Conservation (phyloP, 2,113 vertebrate species). For the Agapornis roseicollis region DNA sequence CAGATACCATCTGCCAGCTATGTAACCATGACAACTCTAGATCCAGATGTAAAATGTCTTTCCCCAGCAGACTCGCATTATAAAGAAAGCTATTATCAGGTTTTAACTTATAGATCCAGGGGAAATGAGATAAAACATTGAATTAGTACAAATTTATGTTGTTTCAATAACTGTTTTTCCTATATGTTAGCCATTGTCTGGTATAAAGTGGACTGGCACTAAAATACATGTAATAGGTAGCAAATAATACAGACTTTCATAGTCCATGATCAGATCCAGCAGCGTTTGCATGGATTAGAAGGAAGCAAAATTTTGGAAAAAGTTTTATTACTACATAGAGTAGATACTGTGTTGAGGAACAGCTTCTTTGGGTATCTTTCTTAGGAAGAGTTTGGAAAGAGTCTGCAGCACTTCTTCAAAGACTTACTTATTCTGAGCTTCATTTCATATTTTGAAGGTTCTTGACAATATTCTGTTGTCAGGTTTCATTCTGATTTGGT, state of each 20-base stretch:
- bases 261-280: not conserved
- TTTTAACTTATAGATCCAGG: not conserved
- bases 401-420: not conserved
- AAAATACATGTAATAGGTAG: not conserved
- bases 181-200: not conserved
- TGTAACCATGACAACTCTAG: not conserved
- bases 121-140: not conserved
- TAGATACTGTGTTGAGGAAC: not conserved
- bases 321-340: not conserved
- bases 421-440: not conserved
- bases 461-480: not conserved
- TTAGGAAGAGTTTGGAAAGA: not conserved
- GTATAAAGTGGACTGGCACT: not conserved
- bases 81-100: not conserved
- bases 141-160: not conserved
- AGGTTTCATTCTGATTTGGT: not conserved
- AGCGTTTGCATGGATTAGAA: not conserved
- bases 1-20: not conserved
- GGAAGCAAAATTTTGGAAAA: not conserved
- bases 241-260: not conserved
- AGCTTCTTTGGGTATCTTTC: not conserved
- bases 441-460: not conserved
- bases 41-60: not conserved
- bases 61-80: not conserved
- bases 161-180: not conserved